Percentiles rank a stretch among this genome's conserved stretches.
Evolutionary conservation across 1,140 invertebrate species (phyloP).

Genomic region (Tachypleus tridentatus): DNA sequence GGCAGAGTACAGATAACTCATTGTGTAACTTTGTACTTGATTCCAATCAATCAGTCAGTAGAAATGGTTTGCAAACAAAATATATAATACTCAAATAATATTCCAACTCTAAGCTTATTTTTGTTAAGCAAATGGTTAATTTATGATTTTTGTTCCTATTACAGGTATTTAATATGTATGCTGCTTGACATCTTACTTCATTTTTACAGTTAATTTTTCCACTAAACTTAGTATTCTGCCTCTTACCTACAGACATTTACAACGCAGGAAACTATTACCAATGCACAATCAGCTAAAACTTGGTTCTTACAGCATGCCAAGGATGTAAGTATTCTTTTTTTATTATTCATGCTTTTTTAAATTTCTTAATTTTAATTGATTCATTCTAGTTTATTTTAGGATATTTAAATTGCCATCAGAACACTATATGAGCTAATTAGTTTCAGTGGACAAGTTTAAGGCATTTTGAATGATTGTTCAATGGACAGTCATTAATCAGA

Average conservation of each 20-base stretch:
- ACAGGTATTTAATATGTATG: background rate
- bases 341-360: conserved; percentile 7
- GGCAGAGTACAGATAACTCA: too few relatives aligned
- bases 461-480: too few relatives aligned
- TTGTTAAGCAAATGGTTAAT: background rate
- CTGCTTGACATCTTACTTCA: background rate
- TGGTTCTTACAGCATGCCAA: conserved; percentile 84
- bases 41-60: too few relatives aligned
- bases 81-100: background rate
- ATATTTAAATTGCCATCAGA: too few relatives aligned
- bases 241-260: conserved; percentile 23
- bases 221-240: too few relatives aligned
- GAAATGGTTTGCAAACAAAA: too few relatives aligned
- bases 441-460: too few relatives aligned
- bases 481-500: too few relatives aligned
- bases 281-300: conserved; percentile 88
- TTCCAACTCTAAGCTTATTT: too few relatives aligned
- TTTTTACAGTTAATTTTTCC: background rate
- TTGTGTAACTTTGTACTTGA: too few relatives aligned
- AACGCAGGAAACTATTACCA: conserved; percentile 99
- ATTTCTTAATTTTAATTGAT: background rate
- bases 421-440: too few relatives aligned
- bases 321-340: conserved; percentile 51
- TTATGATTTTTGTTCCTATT: background rate
- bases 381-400: too few relatives aligned